phyloP scores from a whole-genome alignment of 2,888 invertebrate species.

The Aphidoletes aphidimyza region DNA sequence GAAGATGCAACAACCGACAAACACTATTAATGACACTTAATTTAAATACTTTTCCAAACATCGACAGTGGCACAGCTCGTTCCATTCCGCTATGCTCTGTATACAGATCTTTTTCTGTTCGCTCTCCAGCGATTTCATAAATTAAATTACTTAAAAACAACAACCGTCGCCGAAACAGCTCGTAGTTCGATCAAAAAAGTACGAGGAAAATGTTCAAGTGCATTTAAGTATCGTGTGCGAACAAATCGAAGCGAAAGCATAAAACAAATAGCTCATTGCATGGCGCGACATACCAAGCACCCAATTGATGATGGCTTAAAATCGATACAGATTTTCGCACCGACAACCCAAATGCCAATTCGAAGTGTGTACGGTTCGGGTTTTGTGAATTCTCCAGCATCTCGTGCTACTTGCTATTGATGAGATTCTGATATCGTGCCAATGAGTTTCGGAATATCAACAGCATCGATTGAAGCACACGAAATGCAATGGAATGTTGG shows the following conservation, averaged over 20 bases:
- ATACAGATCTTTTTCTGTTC: not conserved
- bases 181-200: too few relatives aligned
- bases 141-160: not conserved
- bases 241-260: not conserved
- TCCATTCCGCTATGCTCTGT: not conserved
- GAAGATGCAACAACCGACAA: slow-evolving; percentile 46
- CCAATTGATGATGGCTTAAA: slow-evolving; percentile 16
- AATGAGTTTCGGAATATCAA: slow-evolving; percentile 24
- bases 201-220: not conserved
- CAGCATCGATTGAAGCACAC: not conserved
- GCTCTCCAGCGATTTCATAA: slow-evolving; percentile 21
- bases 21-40: slow-evolving; percentile 53
- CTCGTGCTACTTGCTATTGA: too few relatives aligned
- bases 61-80: not conserved
- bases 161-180: too few relatives aligned
- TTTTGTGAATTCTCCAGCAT: too few relatives aligned
- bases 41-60: slow-evolving; percentile 43
- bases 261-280: slow-evolving; percentile 41
- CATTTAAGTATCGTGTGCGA: slow-evolving; percentile 49
- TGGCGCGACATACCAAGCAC: not conserved
- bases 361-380: not conserved
- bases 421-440: not conserved
- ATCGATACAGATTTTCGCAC: slow-evolving; percentile 44
- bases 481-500: too few relatives aligned
- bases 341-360: not conserved